Conservation (phyloP, 1,140 invertebrate species). For the Nixonia krombeini region DNA sequence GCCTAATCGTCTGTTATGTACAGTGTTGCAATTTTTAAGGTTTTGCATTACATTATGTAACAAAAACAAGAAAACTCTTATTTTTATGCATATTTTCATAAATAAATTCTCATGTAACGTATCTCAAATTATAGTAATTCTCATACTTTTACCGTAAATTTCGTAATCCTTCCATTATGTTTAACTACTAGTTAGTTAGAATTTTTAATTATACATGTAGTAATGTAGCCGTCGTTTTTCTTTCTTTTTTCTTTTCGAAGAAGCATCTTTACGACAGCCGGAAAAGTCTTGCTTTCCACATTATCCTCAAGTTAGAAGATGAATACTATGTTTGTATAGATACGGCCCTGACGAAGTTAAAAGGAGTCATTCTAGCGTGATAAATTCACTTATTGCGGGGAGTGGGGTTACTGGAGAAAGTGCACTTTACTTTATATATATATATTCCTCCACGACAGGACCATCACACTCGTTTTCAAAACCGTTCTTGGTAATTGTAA, state of each 20-base stretch:
- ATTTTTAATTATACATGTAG: not conserved
- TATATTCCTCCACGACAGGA: slow-evolving; percentile 54
- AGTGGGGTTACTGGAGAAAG: slow-evolving; percentile 66
- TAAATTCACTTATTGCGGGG: slow-evolving; percentile 58
- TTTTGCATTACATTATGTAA: too few species aligned
- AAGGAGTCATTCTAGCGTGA: slow-evolving; percentile 67
- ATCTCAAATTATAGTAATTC: too few species aligned
- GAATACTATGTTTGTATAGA: slow-evolving; percentile 17
- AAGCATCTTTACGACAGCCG: not conserved
- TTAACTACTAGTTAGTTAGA: too few species aligned
- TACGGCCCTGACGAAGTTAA: slow-evolving; percentile 68
- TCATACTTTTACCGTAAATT: too few species aligned
- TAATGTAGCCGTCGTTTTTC: not conserved
- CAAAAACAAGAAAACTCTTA: too few species aligned
- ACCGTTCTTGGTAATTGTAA: slow-evolving; percentile 56
- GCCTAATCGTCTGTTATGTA: too few species aligned
- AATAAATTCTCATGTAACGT: too few species aligned
- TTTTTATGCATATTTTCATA: too few species aligned
- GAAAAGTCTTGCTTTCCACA: not conserved
- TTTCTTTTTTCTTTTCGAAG: not conserved
- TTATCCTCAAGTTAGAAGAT: slow-evolving; percentile 1
- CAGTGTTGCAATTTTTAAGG: too few species aligned
- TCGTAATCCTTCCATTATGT: too few species aligned
- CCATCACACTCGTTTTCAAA: slow-evolving; percentile 65
- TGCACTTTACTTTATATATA: slow-evolving; percentile 69